Evolutionary conservation across 2,888 invertebrate genomes (phyloP), one percentile per base, ranked within the genome.

Genomic region (Synergus japonicus): DNA sequence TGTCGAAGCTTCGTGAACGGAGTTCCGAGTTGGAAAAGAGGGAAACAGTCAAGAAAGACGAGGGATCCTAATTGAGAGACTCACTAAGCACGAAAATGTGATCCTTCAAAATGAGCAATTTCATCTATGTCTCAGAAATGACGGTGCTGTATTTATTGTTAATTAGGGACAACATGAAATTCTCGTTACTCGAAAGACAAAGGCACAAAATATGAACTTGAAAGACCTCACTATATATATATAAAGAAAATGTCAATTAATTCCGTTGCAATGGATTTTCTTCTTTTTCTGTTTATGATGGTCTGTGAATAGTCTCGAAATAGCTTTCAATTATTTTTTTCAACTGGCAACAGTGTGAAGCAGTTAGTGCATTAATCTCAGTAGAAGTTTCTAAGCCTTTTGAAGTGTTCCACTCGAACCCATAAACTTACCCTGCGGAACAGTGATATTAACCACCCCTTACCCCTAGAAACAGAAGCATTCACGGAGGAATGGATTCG

Each of bases 371-470:
- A 73, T 73, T 73, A 73, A 73, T 73, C 22, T 73, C 37, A 10
- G 29, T 29, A 29, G 15, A 73, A 37, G 54, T 73, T 73, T 73
- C 37, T 73, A 37, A 73, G 73, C 37, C 73, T 73, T 54, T 37
- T 73, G 54, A 73, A 73, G 73, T 37, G 46, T 44, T 18, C 66
- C 46, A 46, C 69, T 69, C 46, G 22, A 69, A 69, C 22, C 69
- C 46, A 67, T 67, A 67, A 49, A 67, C 18, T 46, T 46, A 69
- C 46, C 69, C 69, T 69, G 69, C 69, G 49, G 67, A 69, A 69
- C 63, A 63, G 73, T 49, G 78, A 78, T 78, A 78, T 78, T 78
- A 78, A 78, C 63, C 64, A 73, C 78, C 73, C 60, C 64, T 73
- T 64, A 58, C 18, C 76, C 44, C 65, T 43, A 58, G 43, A 65